Conservation (phyloP, 2,888 invertebrate species). For the Dolomedes plantarius region DNA sequence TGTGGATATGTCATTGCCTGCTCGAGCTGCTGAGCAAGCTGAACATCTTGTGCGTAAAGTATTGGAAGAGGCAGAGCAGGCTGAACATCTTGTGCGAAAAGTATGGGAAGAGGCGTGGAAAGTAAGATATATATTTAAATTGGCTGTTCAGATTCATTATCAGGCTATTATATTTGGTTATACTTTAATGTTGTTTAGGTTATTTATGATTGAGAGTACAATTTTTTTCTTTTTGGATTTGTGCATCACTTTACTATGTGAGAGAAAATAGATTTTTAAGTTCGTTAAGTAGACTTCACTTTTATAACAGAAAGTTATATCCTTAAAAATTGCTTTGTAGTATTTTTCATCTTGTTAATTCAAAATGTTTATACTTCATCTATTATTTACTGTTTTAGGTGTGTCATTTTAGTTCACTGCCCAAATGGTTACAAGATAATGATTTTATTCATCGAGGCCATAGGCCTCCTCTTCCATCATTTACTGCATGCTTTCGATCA, state of each 20-base stretch:
- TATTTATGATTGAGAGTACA: too few species aligned
- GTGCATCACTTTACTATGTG: too few species aligned
- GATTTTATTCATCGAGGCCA: constrained; percentile 80
- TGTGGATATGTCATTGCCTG: constrained; percentile 67
- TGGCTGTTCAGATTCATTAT: too few species aligned
- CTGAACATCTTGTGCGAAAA: constrained; percentile 76
- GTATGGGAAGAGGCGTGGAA: constrained; percentile 77
- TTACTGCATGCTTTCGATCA: constrained; percentile 79
- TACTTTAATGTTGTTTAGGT: too few species aligned
- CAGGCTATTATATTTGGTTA: too few species aligned
- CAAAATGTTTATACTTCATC: neutral
- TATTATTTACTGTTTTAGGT: constrained; percentile 75
- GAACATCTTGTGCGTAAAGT: constrained; percentile 77
- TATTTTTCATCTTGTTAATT: too few species aligned
- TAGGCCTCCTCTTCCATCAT: constrained; percentile 80
- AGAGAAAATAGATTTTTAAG: too few species aligned
- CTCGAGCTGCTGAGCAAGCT: constrained; percentile 76
- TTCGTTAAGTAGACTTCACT: too few species aligned
- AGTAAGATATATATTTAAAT: constrained; percentile 56
- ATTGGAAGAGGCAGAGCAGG: constrained; percentile 76
- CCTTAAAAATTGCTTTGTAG: too few species aligned
- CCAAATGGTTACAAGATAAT: constrained; percentile 81
- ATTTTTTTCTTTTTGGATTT: too few species aligned
- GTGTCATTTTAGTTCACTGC: constrained; percentile 79
- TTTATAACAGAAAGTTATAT: too few species aligned